A percentile compares a stretch with the other conserved stretches of the same genome.
phyloP scores from a whole-genome alignment of 2,797 vertebrate genomes.

The Smutsia gigantea region DNA sequence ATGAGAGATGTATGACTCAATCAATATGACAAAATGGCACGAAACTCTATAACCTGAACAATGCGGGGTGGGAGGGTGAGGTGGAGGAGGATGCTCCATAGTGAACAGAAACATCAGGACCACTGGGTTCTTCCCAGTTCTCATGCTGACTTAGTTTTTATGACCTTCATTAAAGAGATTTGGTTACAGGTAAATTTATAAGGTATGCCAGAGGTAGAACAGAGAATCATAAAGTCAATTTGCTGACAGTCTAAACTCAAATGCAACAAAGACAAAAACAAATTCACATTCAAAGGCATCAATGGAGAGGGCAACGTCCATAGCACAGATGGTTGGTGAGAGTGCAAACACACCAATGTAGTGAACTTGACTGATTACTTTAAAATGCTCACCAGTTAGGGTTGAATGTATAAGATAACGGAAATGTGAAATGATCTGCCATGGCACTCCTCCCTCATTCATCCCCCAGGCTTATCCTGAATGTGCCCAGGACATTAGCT shows the following conservation, averaged over 20 bases:
- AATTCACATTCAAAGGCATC: neutral
- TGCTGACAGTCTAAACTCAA: constrained; percentile 11
- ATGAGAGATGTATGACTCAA: constrained; percentile 64
- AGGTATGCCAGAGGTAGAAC: neutral
- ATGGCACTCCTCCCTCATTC: neutral
- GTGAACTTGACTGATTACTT: neutral
- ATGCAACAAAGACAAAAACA: constrained; percentile 10
- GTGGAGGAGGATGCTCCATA: neutral
- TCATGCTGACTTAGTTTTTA: constrained; percentile 47
- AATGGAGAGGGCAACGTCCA: neutral
- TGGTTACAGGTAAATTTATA: constrained; percentile 14
- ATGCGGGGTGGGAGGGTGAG: neutral
- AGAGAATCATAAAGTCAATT: neutral
- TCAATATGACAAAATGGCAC: constrained; percentile 70
- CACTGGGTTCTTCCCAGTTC: constrained; percentile 49
- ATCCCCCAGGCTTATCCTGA: neutral
- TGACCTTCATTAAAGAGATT: constrained; percentile 63
- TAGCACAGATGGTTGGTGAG: neutral
- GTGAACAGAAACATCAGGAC: neutral
- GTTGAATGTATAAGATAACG: neutral
- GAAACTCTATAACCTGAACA: constrained; percentile 52
- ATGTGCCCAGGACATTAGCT: neutral
- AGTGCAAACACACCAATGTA: neutral
- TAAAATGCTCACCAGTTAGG: neutral
- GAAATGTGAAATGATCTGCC: neutral